These are phyloP conservation scores for Dendroctonus valens DNA, from an alignment of 1,140 invertebrate species.

Conservation along the genomic window DNA sequence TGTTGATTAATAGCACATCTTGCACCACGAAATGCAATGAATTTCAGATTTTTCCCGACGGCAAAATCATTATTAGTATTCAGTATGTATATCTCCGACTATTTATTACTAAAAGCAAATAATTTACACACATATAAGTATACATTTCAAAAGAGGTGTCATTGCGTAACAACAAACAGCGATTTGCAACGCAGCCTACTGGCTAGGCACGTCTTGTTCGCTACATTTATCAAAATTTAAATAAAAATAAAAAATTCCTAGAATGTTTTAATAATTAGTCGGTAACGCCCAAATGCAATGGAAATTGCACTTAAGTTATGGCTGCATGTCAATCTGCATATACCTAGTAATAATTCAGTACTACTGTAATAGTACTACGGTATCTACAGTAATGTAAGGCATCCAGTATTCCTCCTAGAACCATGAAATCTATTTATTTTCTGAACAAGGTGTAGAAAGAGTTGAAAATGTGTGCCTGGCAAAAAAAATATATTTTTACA, in stretches of 20 bases:
- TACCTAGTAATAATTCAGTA: too few relatives aligned
- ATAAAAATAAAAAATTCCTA: slow-evolving; percentile 8
- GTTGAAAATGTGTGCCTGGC: too few relatives aligned
- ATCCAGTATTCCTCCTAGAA: too few relatives aligned
- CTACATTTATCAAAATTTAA: slow-evolving; percentile 13
- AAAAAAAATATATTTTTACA: too few relatives aligned
- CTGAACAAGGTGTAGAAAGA: too few relatives aligned
- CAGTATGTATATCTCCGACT: background rate
- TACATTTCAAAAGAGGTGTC: slow-evolving; percentile 15
- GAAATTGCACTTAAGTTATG: background rate
- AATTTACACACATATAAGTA: slow-evolving; percentile 3
- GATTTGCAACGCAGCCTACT: background rate
- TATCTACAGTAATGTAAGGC: too few relatives aligned
- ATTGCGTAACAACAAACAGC: background rate
- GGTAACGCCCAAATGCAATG: background rate
- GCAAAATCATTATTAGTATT: background rate
- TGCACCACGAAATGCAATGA: too few relatives aligned
- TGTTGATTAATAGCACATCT: too few relatives aligned
- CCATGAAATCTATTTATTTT: too few relatives aligned
- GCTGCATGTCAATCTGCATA: background rate
- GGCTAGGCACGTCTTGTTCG: slow-evolving; percentile 10
- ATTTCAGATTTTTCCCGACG: background rate
- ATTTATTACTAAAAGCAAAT: slow-evolving; percentile 5
- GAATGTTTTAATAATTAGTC: slow-evolving; percentile 1
- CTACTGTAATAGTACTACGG: too few relatives aligned